phyloP scores from a whole-genome alignment of 2,888 invertebrate genomes.

The Anthophora plumipes region DNA sequence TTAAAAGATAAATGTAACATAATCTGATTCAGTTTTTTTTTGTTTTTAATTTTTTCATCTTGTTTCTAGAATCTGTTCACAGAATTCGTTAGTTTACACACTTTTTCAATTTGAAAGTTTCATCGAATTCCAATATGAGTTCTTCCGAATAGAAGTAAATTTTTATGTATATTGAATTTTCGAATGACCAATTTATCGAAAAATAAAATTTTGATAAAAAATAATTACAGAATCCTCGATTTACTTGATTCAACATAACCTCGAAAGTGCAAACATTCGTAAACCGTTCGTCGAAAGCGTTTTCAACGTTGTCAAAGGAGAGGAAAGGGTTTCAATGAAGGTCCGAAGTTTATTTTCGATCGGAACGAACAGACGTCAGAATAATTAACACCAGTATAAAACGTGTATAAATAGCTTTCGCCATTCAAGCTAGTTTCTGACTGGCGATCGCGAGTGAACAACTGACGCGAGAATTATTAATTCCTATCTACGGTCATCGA shows the following conservation, averaged over 20 bases:
- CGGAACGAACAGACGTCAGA: constrained; percentile 17
- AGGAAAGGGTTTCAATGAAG: neutral
- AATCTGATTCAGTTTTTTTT: too few relatives aligned
- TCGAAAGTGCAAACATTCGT: neutral
- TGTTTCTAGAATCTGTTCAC: too few relatives aligned
- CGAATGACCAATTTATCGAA: too few relatives aligned
- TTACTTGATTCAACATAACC: neutral
- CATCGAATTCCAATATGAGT: too few relatives aligned
- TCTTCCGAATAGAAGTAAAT: too few relatives aligned
- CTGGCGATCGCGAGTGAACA: neutral
- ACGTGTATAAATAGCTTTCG: constrained; percentile 10
- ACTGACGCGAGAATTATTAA: constrained; percentile 18
- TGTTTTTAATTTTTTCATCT: too few relatives aligned
- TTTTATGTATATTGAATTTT: too few relatives aligned
- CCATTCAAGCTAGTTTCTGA: neutral
- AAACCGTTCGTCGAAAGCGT: neutral
- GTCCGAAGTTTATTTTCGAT: neutral
- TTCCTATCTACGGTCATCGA: neutral
- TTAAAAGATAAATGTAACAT: too few relatives aligned
- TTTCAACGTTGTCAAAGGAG: neutral
- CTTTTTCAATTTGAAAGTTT: too few relatives aligned
- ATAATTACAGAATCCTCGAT: neutral
- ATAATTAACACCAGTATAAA: constrained; percentile 1
- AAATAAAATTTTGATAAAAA: neutral
- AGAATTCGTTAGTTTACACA: too few relatives aligned